Evolutionary conservation across 2,113 vertebrate species (phyloP).

Genomic region (Dendrocopos noguchii): DNA sequence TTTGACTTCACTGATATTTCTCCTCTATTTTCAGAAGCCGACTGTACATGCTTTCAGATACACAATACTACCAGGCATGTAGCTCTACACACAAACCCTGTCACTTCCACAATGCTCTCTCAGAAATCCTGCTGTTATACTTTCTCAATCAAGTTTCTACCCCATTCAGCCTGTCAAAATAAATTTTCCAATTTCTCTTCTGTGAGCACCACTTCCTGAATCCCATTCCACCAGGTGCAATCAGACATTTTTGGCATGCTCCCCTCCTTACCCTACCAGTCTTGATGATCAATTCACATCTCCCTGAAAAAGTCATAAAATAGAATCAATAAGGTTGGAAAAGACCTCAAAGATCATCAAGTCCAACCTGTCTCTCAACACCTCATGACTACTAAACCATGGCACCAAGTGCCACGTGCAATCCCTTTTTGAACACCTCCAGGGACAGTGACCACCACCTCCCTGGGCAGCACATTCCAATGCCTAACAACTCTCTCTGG

Average conservation of each 20-base stretch:
- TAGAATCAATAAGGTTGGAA: too few relatives aligned
- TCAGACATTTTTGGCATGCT: rapidly evolving
- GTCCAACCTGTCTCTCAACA: too few relatives aligned
- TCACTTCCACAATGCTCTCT: constrained; percentile 1
- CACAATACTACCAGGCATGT: neutral
- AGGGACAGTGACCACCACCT: too few relatives aligned
- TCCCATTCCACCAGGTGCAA: neutral
- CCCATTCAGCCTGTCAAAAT: neutral
- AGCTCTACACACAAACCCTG: neutral
- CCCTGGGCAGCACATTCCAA: too few relatives aligned
- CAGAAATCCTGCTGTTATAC: neutral
- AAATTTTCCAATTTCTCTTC: neutral
- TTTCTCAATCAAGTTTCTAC: neutral
- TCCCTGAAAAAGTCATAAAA: neutral
- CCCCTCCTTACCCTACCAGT: neutral
- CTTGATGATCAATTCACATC: rapidly evolving
- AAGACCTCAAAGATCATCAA: too few relatives aligned
- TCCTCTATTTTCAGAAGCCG: neutral
- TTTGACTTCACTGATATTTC: neutral
- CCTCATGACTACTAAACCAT: too few relatives aligned
- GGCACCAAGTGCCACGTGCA: too few relatives aligned
- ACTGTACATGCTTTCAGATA: neutral
- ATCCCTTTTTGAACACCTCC: too few relatives aligned
- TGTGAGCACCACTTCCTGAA: neutral
- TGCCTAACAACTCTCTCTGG: too few relatives aligned